phyloP scores from a whole-genome alignment of 1,140 invertebrate genomes.

The Conus ventricosus region DNA sequence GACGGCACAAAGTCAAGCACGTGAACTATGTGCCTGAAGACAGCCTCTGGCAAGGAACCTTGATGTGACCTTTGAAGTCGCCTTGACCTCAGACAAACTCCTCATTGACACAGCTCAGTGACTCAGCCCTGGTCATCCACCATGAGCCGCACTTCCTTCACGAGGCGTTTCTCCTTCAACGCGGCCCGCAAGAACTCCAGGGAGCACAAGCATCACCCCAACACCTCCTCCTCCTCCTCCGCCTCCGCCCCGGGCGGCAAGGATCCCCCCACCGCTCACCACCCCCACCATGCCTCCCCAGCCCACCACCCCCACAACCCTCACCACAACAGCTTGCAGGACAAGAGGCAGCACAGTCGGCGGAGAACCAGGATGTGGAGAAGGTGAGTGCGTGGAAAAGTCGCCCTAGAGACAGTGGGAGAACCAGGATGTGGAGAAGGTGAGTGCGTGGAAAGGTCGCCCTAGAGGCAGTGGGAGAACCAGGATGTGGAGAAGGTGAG shows the following conservation, averaged over 20 bases:
- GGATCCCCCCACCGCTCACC: neutral
- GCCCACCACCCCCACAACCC: constrained; percentile 13
- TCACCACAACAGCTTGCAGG: constrained; percentile 40
- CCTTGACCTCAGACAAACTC: too few relatives aligned
- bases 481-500: too few relatives aligned
- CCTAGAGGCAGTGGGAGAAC: too few relatives aligned
- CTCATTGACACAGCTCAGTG: neutral
- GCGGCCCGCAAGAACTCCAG: constrained; percentile 36
- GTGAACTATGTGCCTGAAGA: too few relatives aligned
- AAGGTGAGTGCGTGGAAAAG: too few relatives aligned
- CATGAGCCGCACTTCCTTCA: constrained; percentile 45
- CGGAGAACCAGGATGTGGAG: too few relatives aligned
- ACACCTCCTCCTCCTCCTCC: neutral
- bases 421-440: too few relatives aligned
- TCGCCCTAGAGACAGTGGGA: too few relatives aligned
- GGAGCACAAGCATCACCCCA: constrained; percentile 27
- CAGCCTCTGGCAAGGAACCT: too few relatives aligned
- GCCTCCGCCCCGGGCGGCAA: neutral
- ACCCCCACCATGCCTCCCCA: neutral
- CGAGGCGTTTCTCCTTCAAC: constrained; percentile 37
- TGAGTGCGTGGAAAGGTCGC: too few relatives aligned
- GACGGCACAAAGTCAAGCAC: too few relatives aligned
- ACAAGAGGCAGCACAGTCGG: constrained; percentile 44
- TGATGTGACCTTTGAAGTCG: too few relatives aligned
- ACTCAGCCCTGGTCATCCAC: neutral